Evolutionary conservation across 2,888 invertebrate genomes (phyloP).

Genomic region (Chelonus formosanus): DNA sequence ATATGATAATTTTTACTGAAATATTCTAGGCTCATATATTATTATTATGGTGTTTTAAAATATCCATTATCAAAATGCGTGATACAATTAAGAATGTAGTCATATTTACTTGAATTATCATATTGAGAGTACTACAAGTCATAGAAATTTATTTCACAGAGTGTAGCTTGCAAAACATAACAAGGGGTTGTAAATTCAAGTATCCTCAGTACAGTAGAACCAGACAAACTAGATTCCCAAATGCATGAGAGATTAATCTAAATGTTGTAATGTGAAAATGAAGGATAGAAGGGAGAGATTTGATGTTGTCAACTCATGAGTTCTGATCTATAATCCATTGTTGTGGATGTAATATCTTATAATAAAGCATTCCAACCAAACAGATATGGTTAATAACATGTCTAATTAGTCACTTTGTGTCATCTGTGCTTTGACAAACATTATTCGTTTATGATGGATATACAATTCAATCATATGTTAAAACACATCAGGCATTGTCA

Average conservation of each 20-base stretch:
- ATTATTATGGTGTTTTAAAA: no score
- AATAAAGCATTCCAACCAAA: slow-evolving; percentile 12
- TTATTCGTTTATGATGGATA: background rate
- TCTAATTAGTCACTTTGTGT: slow-evolving; percentile 16
- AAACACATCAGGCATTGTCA: no score
- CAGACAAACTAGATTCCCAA: slow-evolving; percentile 1
- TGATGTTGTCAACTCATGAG: slow-evolving; percentile 16
- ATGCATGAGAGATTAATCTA: slow-evolving; percentile 28
- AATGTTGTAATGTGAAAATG: slow-evolving; percentile 6
- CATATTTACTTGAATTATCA: no score
- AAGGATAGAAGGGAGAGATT: background rate
- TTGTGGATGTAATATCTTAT: slow-evolving; percentile 12
- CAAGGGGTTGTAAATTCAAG: no score
- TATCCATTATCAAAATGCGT: no score
- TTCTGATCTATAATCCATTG: slow-evolving; percentile 29
- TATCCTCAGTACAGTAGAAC: background rate
- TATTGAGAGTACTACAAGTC: no score
- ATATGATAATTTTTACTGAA: no score
- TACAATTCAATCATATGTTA: background rate
- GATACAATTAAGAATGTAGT: no score
- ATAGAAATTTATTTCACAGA: no score
- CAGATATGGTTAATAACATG: slow-evolving; percentile 16
- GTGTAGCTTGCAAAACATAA: no score
- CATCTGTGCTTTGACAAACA: background rate
- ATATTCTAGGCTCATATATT: no score